Percentiles rank a stretch among this genome's conserved stretches.
Evolutionary conservation across 2,888 invertebrate species (phyloP).

Genomic region (Pardosa pseudoannulata): DNA sequence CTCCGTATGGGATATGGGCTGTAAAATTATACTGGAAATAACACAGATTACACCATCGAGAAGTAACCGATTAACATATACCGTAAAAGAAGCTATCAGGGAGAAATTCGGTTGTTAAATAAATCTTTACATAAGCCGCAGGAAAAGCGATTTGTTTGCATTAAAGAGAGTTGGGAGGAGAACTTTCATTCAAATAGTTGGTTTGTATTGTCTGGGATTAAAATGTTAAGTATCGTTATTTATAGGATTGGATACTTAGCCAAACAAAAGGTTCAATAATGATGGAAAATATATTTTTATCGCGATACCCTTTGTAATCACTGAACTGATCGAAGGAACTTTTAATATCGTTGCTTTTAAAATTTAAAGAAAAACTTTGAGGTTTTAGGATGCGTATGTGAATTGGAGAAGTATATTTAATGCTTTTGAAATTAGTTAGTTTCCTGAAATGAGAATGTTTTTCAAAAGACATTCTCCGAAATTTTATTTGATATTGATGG

Average conservation of each 20-base stretch:
- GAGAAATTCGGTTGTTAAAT: slow-evolving; percentile 42
- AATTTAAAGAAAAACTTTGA: too few species aligned
- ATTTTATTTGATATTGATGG: too few species aligned
- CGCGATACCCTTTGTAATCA: too few species aligned
- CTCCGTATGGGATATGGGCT: slow-evolving; percentile 25
- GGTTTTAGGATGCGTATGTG: too few species aligned
- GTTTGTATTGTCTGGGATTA: background rate
- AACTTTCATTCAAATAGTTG: slow-evolving; percentile 16
- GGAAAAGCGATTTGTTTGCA: slow-evolving; percentile 45
- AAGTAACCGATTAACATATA: slow-evolving; percentile 31
- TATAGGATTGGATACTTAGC: slow-evolving; percentile 20
- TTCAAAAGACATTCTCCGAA: too few species aligned
- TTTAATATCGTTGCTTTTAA: too few species aligned
- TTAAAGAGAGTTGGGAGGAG: slow-evolving; percentile 6
- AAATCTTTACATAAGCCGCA: slow-evolving; percentile 44
- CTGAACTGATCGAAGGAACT: too few species aligned
- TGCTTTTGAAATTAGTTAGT: too few species aligned
- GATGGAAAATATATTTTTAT: too few species aligned
- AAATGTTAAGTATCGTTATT: slow-evolving; percentile 15
- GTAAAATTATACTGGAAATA: slow-evolving; percentile 30
- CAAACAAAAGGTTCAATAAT: slow-evolving; percentile 1
- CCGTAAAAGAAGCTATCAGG: background rate
- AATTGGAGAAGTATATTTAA: too few species aligned
- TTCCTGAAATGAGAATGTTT: too few species aligned
- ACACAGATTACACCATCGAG: slow-evolving; percentile 31